phyloP scores from a whole-genome alignment of 2,797 vertebrate species.

The Gymnocypris eckloni region DNA sequence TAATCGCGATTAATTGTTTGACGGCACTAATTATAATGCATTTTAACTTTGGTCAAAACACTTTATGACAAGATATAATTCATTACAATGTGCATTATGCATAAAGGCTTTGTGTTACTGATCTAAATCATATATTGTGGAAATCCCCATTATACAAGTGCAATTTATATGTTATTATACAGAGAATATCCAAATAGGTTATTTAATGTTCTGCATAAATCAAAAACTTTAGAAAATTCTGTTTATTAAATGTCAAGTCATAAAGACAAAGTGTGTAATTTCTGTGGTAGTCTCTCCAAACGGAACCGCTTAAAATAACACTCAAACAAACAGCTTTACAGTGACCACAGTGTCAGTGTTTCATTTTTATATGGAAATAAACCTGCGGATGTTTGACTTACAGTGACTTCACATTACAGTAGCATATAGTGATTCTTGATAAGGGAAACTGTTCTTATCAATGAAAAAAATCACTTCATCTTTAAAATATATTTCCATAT shows the following conservation, averaged over 20 bases:
- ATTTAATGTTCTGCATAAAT: not conserved
- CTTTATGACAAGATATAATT: not conserved
- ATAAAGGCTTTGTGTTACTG: not conserved
- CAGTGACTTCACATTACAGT: not conserved
- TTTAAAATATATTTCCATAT: not conserved
- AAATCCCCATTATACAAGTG: not conserved
- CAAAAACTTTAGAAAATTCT: not conserved
- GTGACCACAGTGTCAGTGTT: not conserved
- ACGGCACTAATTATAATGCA: not conserved
- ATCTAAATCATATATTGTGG: not conserved
- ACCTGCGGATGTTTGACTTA: not conserved
- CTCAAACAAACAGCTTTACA: no score
- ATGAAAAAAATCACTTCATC: not conserved
- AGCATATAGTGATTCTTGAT: not conserved
- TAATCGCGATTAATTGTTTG: no score
- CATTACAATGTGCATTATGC: not conserved
- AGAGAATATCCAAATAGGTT: not conserved
- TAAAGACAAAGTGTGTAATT: not conserved
- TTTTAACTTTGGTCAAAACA: not conserved
- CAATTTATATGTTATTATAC: not conserved
- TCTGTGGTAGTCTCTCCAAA: no score
- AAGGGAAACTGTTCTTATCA: not conserved
- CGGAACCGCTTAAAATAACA: not conserved
- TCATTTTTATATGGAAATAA: not conserved
- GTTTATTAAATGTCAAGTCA: not conserved